Evolutionary conservation across 2,888 invertebrate species (phyloP), one percentile per base, ranked within the genome.

Genomic region (Argyresthia goedartella): DNA sequence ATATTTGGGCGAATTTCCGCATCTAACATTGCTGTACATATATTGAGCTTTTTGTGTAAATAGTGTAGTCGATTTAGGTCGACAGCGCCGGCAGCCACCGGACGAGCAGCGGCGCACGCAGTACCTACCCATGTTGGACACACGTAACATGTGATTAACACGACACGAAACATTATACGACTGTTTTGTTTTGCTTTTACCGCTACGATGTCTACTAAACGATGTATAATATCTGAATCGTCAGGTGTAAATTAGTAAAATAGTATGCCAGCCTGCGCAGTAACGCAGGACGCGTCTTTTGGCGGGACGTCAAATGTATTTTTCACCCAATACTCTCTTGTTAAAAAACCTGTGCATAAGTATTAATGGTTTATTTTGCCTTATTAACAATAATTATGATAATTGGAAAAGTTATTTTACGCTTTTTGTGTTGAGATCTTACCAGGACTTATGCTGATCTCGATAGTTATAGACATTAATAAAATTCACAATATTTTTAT

Each of bases 271-370:
- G 49, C 25, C 69, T 67, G 64, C 72, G 72, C 66, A 64, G 65
- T 64, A 25, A 66, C 66, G 71, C 65, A 62, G 67, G 68, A 75
- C 71, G 71, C 74, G 77, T 74, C 69, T 63, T 67, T 67, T 66
- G 74, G 72, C 77, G 66, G 71, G 71, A 65, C 73, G 74, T 77
- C 76, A 76, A 71, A 82, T 81, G 85, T 86, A 86, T 81, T 86
- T 86, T 86, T 86, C 86, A 86, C 86, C 86, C 86, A 86, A 85
- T 84, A 84, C 86, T 86, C 85, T 82, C 67, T 73, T 69, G 65
- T 64, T 70, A 71, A 71, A 71, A 68, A 81, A 76, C 81, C 79
- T 82, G 81, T 71, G 71, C 81, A 78, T 65, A 68, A 72, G 67
- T 72, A 50, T 36, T 75, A 65, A 65, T 63, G 60, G 64, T 71